A percentile compares a stretch with the other conserved stretches of the same genome.
These are phyloP conservation scores for Danio tinwini DNA, from an alignment of 2,797 vertebrate species.

Conservation along the genomic window DNA sequence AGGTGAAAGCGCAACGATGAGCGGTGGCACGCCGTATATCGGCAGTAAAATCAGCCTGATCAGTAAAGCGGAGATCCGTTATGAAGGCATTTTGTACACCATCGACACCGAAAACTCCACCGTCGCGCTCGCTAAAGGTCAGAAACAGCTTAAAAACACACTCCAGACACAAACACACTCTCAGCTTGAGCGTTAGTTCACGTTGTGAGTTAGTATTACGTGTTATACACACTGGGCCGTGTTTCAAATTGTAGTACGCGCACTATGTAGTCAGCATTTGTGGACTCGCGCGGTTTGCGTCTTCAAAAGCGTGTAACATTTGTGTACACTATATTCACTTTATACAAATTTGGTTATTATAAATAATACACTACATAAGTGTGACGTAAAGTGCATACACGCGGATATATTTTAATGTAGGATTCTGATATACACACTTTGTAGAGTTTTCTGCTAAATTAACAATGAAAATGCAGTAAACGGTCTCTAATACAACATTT, in stretches of 20 bases:
- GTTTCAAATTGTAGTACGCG: neutral
- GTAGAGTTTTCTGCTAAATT: too few relatives aligned
- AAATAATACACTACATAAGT: too few relatives aligned
- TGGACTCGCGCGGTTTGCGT: neutral
- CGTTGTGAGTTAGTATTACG: neutral
- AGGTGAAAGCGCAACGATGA: conserved; percentile 73
- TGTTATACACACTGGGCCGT: neutral
- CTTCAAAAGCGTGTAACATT: neutral
- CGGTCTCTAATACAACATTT: too few relatives aligned
- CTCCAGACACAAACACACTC: neutral
- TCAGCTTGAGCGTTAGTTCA: neutral
- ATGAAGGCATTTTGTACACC: conserved; percentile 94
- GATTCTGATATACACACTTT: too few relatives aligned
- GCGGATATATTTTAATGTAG: too few relatives aligned
- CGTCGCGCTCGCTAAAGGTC: conserved; percentile 89
- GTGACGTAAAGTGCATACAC: fast-evolving
- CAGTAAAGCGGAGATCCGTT: conserved; percentile 94
- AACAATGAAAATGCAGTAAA: too few relatives aligned
- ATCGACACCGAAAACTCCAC: conserved; percentile 93
- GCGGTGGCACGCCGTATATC: conserved; percentile 84
- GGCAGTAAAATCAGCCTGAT: conserved; percentile 91
- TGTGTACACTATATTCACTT: neutral
- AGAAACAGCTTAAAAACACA: conserved; percentile 46
- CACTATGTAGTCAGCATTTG: neutral
- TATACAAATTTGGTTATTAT: neutral